Base-by-base conservation (phyloP, 2,797 vertebrate genomes). In the Avahi laniger region DNA sequence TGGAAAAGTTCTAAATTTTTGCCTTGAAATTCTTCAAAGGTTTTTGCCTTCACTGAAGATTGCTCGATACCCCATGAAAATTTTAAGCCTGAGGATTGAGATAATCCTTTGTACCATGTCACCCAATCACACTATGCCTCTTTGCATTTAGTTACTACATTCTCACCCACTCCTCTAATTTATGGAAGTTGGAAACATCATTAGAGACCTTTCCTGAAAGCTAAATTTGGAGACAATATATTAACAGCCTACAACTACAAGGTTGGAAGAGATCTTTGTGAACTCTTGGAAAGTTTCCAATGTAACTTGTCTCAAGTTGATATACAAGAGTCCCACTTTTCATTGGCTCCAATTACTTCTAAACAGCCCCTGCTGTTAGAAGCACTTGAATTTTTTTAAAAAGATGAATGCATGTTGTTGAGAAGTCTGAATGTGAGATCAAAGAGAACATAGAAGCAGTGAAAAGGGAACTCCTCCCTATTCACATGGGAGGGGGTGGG, bases 151-250 rank as follows among this genome's bases (percentile, higher is more conserved):
- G 50, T 91, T 82, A 43, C 63, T 50, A n/a, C 78, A 84, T 83
- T 89, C 67, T 73, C 59, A 86, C 8, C 7, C 9, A 9, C 24
- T 87, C n/a, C 2, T 63, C 1, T 54, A 80, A 73, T 80, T 88
- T 83, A 70, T 79, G n/a, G 35, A 88, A 26, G 18, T 38, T 65
- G 41, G 52, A 89, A 87, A 67, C 41, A 57, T 94, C 7, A 10
- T 54, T 75, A 75, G 76, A 72, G 33, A 84, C 28, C 30, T 90
- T 86, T 93, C 72, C 69, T 82, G 73, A 93, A 93, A 93, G 46
- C 69, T 89, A 33, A 78, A 50, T 65, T 57, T 90, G 65, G 87
- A 91, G 43, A 89, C 35, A 76, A 0, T 52, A 3, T 73, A 79
- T 54, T 50, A 78, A 61, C 50, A 30, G 50, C 52, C 14, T 35